Percentiles rank a stretch among this genome's conserved stretches.
Evolutionary conservation across 2,113 vertebrate species (phyloP).

Genomic region (Otis tarda): DNA sequence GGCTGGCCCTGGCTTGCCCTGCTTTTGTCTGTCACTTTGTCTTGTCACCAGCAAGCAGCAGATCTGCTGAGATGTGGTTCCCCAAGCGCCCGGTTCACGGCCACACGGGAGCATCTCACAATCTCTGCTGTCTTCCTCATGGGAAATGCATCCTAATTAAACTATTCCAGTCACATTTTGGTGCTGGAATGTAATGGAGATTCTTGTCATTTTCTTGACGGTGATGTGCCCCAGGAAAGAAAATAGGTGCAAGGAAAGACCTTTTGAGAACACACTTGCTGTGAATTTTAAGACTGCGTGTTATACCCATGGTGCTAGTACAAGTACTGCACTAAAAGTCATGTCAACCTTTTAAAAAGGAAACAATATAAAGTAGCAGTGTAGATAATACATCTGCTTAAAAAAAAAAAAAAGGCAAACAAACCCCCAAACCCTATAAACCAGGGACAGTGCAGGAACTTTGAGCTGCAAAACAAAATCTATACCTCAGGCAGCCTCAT

Average conservation of each 20-base stretch:
- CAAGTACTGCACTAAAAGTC: neutral
- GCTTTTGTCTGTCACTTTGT: neutral
- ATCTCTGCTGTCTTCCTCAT: neutral
- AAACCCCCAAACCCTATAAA: neutral
- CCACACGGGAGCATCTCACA: neutral
- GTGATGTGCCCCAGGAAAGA: neutral
- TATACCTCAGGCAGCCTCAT: neutral
- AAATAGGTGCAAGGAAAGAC: neutral
- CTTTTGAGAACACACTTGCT: neutral
- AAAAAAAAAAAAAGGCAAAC: neutral
- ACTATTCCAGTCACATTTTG: neutral
- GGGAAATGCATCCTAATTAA: neutral
- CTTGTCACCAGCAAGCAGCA: neutral
- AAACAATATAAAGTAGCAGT: neutral
- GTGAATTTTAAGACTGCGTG: neutral
- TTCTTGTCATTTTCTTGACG: neutral
- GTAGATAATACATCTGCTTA: neutral
- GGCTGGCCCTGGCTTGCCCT: neutral
- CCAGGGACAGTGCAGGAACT: neutral
- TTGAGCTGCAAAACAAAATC: neutral
- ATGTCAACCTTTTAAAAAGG: neutral
- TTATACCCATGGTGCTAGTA: neutral
- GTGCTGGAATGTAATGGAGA: neutral
- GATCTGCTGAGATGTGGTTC: rapidly evolving
- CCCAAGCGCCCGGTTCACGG: rapidly evolving